Conservation (phyloP, 2,888 invertebrate genomes). For the Caprella mutica region DNA sequence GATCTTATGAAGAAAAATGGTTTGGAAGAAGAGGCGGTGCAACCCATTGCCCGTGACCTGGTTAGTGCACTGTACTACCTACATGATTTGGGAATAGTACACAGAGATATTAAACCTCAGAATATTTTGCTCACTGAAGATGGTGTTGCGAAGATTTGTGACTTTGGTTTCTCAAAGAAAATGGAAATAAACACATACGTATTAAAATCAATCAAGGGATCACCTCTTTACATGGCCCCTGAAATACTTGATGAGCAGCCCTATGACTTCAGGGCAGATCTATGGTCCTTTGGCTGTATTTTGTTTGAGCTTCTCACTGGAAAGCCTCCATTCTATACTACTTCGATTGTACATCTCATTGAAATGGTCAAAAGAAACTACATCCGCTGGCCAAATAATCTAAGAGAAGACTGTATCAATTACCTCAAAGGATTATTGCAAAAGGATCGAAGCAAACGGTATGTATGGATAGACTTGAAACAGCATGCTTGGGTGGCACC, state of each 20-base stretch:
- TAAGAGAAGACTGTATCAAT: constrained; percentile 63
- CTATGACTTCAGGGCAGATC: constrained; percentile 87
- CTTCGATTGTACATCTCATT: constrained; percentile 75
- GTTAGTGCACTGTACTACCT: constrained; percentile 86
- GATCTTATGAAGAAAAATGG: constrained; percentile 67
- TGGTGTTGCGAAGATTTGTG: constrained; percentile 77
- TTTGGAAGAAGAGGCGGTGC: constrained; percentile 65
- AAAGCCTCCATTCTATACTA: constrained; percentile 81
- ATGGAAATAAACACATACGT: constrained; percentile 89
- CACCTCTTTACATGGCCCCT: constrained; percentile 92
- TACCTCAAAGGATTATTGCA: constrained; percentile 77
- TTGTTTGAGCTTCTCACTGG: constrained; percentile 82
- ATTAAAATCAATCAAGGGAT: constrained; percentile 87
- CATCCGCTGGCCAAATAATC: constrained; percentile 78
- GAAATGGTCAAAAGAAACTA: constrained; percentile 71
- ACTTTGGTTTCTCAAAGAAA: constrained; percentile 85
- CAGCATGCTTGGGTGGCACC: constrained; percentile 68
- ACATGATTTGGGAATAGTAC: constrained; percentile 82
- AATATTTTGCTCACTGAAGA: constrained; percentile 76
- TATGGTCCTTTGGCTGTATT: constrained; percentile 73
- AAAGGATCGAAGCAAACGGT: constrained; percentile 70
- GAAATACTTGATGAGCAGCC: constrained; percentile 84
- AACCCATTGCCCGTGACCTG: constrained; percentile 72
- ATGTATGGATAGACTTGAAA: constrained; percentile 77
- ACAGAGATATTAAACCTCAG: constrained; percentile 87